Evolutionary conservation across 2,888 invertebrate genomes (phyloP), one percentile per base, ranked within the genome.

Genomic region (Arge pagana): DNA sequence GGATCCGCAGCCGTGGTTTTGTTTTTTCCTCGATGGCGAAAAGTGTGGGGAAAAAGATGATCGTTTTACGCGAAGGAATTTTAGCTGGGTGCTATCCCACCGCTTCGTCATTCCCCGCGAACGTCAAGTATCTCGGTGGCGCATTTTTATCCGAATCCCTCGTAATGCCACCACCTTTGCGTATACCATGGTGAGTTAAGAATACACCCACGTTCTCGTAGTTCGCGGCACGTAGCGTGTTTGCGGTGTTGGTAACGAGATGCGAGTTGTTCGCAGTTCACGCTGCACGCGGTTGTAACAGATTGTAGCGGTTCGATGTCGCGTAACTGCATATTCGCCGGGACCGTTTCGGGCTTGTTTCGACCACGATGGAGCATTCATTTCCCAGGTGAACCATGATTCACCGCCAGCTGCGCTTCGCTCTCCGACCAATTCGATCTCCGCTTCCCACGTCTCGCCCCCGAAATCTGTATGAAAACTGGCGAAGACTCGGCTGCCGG

Each of bases 321-420:
- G 35, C 35, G 15, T 4, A 16, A 11, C 30, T 18, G 21, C 37
- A 42, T 24, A 11, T 19, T 45, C 30, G 31, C 35, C 36, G 19
- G 33, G 21, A 31, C 48, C 50, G 39, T 51, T 42, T 48, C 62
- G 63, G 64, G 61, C 63, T 62, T 68, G 70, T 71, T 67, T 61
- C 60, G 59, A 67, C 67, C 70, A 62, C 70, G 71, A 73, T 73
- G 68, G 70, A 73, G 69, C 73, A 74, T 73, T 74, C 70, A 74
- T 74, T 74, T 74, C 74, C 74, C 73, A 68, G 66, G 74, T 74
- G 74, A 69, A 74, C 72, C 70, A 74, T 74, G 72, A 68, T 66
- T 74, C 73, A 74, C 68, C 67, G 67, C 16, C 42, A 21, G 31
- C 30, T 37, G 37, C 19, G 18, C 37, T 45, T 31, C 45, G 35